Percentiles rank a stretch among this genome's conserved stretches.
Evolutionary conservation across 2,113 vertebrate species (phyloP).

Genomic region (Cryptotis parvus): DNA sequence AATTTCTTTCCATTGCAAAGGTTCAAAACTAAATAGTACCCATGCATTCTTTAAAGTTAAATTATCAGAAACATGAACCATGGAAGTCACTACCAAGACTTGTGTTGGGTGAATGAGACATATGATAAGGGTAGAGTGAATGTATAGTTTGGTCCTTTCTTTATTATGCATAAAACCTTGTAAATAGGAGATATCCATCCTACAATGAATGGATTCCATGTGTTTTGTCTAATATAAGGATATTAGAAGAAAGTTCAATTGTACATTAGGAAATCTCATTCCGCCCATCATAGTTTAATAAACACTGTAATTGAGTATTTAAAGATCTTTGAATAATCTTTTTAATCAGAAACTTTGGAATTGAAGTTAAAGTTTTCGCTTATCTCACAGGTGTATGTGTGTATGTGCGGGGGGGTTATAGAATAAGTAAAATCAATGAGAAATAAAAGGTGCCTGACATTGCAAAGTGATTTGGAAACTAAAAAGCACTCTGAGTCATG

Average conservation of each 20-base stretch:
- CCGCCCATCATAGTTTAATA: neutral
- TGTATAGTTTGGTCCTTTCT: neutral
- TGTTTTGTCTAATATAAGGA: neutral
- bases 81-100: no score
- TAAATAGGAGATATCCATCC: neutral
- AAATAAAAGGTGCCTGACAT: neutral
- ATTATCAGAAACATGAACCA: neutral
- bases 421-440: neutral
- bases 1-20: neutral
- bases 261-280: neutral
- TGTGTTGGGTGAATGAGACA: no score
- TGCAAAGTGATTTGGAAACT: neutral
- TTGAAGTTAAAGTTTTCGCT: neutral
- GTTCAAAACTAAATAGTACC: neutral
- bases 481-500: neutral
- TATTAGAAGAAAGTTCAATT: neutral
- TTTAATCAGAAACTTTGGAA: conserved; percentile 42
- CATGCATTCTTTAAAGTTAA: neutral
- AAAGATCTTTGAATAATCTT: neutral
- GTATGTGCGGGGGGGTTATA: neutral
- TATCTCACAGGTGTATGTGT: neutral
- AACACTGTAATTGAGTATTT: neutral
- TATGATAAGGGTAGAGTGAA: neutral
- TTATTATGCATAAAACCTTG: neutral
- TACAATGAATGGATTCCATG: neutral